phyloP scores from a whole-genome alignment of 2,113 vertebrate genomes.

The Salvelinus sp. region DNA sequence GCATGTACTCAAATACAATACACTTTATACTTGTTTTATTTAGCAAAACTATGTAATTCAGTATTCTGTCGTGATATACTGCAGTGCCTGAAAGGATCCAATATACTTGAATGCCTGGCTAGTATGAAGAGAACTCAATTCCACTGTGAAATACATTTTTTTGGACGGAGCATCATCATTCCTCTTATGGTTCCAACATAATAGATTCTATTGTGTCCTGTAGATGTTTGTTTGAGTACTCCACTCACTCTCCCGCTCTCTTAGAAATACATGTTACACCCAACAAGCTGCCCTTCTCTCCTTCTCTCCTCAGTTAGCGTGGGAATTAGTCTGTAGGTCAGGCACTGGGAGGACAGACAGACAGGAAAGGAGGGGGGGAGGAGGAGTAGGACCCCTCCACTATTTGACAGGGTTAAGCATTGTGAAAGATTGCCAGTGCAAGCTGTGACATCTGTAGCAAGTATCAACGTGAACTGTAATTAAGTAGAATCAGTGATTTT shows the following conservation, averaged over 20 bases:
- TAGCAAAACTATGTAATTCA: too few relatives aligned
- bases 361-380: slow-evolving; percentile 14
- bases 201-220: slow-evolving; percentile 73
- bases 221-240: slow-evolving; percentile 83
- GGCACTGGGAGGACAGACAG: slow-evolving; percentile 27
- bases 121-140: background rate
- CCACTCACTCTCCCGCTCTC: slow-evolving; percentile 62
- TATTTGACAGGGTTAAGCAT: slow-evolving; percentile 56
- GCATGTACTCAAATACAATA: too few relatives aligned
- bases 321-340: slow-evolving; percentile 59
- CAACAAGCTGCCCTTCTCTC: slow-evolving; percentile 54
- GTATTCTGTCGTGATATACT: too few relatives aligned
- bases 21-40: too few relatives aligned
- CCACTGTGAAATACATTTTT: background rate
- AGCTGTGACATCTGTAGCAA: slow-evolving; percentile 71
- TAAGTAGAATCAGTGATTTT: slow-evolving; percentile 51
- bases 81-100: too few relatives aligned
- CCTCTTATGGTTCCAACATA: slow-evolving; percentile 72
- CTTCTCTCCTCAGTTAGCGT: slow-evolving; percentile 40
- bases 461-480: slow-evolving; percentile 51
- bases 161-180: slow-evolving; percentile 7
- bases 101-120: too few relatives aligned
- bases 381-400: slow-evolving; percentile 4
- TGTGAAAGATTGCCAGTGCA: slow-evolving; percentile 51
- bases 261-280: slow-evolving; percentile 70